A percentile compares a stretch with the other conserved stretches of the same genome.
These are phyloP conservation scores for Augochlorella aurata DNA, from an alignment of 2,888 invertebrate species.

Conservation along the genomic window DNA sequence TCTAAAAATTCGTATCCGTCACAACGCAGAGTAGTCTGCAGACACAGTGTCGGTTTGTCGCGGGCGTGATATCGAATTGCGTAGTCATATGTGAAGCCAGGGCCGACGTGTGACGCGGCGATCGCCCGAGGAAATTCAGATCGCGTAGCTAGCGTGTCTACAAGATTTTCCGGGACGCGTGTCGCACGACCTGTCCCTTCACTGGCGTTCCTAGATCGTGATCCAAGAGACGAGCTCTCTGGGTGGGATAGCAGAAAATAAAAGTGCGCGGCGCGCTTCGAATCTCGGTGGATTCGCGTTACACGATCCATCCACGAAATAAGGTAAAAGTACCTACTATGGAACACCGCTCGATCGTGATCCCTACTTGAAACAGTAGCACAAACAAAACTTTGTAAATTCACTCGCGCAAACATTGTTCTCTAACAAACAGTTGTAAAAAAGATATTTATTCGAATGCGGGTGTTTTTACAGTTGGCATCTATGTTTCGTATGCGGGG, in stretches of 20 bases:
- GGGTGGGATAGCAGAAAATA: conserved; percentile 1
- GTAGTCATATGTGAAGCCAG: conserved; percentile 77
- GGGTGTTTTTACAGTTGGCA: too few relatives aligned
- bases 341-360: too few relatives aligned
- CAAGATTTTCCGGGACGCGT: conserved; percentile 57
- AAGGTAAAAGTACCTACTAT: neutral
- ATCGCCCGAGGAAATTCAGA: conserved; percentile 74
- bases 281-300: conserved; percentile 55
- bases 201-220: conserved; percentile 54
- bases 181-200: conserved; percentile 11
- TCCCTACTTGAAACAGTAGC: too few relatives aligned
- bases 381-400: too few relatives aligned
- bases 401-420: conserved; percentile 50
- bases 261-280: conserved; percentile 17
- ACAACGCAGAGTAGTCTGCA: neutral
- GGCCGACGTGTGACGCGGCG: conserved; percentile 69
- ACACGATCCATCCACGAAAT: conserved; percentile 61
- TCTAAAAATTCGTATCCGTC: neutral
- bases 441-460: too few relatives aligned
- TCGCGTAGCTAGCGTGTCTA: conserved; percentile 60
- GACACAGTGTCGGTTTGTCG: conserved; percentile 43
- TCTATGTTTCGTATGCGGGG: too few relatives aligned
- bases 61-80: conserved; percentile 76
- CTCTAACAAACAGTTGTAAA: conserved; percentile 1
- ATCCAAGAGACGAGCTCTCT: conserved; percentile 28